Evolutionary conservation across 2,797 vertebrate genomes (phyloP), one percentile per base, ranked within the genome.

Genomic region (Bucorvus abyssinicus): DNA sequence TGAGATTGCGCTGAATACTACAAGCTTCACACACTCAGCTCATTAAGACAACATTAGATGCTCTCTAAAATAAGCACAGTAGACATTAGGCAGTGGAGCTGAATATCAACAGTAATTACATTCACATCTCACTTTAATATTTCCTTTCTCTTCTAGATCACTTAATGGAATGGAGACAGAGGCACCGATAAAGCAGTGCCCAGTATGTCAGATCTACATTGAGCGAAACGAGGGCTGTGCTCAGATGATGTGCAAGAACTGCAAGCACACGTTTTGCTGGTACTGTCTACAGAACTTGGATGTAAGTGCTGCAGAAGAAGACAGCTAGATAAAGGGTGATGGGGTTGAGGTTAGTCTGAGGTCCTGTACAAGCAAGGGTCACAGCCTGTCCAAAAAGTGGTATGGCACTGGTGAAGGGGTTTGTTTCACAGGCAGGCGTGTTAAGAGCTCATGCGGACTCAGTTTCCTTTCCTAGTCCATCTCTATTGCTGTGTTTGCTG

Each of bases 201-300:
- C 99, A 0, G 98, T 98, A 65, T 99, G 99, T 93, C 98, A 97
- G 7, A 98, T 99, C 94, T 99, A 99, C 89, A 99, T 99, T 7
- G 99, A 99, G 91, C 98, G 99, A 90, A 99, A 99, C 1, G 99
- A 99, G 96, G 99, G 99, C 96, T 99, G 99, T 22, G 99, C 99
- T 45, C 99, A 99, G 98, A 99, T 99, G 99, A 98, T 99, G 97
- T 99, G 99, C 84, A 99, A 99, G 97, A 99, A 98, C 97, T 99
- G 99, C 98, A 99, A 99, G 89, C 99, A 99, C 97, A 99, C 99
- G 0, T 99, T 99, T 97, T 99, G 99, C 98, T 99, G 99, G 99
- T 99, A 99, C 97, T 99, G 99, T 82, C 98, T 99, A 79, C 99
- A 99, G 97, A 99, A 98, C 87, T 95, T 99, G 97, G 99, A 99